phyloP scores from a whole-genome alignment of 1,140 invertebrate species.

The Triops cancriformis region DNA sequence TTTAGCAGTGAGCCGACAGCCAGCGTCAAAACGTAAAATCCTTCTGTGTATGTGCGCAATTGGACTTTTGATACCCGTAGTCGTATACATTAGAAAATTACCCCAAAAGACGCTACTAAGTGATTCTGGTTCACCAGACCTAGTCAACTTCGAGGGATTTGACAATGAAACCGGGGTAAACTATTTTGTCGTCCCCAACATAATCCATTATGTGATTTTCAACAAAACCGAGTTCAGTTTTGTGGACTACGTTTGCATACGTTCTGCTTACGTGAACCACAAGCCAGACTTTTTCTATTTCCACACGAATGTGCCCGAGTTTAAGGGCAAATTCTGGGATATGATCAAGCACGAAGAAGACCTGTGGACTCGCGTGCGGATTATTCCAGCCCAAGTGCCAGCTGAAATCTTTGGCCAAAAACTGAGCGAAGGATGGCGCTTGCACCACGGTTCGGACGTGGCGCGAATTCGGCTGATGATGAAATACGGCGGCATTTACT shows the following conservation, averaged over 20 bases:
- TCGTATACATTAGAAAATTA: background rate
- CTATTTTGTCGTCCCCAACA: conserved; percentile 33
- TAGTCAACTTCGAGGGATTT: conserved; percentile 27
- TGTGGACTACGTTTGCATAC: conserved; percentile 31
- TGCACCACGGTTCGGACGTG: conserved; percentile 37
- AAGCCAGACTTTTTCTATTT: conserved; percentile 34
- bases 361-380: conserved; percentile 18
- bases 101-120: background rate
- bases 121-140: background rate
- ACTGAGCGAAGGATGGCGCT: conserved; percentile 30
- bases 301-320: conserved; percentile 33
- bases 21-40: background rate
- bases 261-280: conserved; percentile 33
- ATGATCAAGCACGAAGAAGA: conserved; percentile 20
- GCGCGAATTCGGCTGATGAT: conserved; percentile 34
- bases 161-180: conserved; percentile 31
- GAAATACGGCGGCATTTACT: conserved; percentile 36
- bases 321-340: conserved; percentile 30
- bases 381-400: conserved; percentile 31
- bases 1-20: background rate
- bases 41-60: background rate
- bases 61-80: background rate
- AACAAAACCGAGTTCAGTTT: conserved; percentile 27
- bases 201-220: conserved; percentile 33
- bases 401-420: conserved; percentile 33